phyloP scores from a whole-genome alignment of 2,797 vertebrate species.

The Myotis pilosus region DNA sequence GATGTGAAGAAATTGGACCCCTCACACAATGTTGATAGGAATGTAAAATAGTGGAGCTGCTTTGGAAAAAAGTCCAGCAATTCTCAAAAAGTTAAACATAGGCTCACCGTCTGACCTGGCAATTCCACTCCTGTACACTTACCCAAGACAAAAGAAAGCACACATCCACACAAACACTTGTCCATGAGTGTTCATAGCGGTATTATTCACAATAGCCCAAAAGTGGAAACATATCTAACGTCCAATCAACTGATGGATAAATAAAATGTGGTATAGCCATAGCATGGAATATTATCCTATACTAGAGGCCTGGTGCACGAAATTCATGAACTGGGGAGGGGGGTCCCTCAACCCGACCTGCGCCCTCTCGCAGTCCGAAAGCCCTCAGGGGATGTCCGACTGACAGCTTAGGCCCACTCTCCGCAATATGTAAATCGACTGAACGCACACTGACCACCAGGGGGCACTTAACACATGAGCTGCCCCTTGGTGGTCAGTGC shows the following conservation, averaged over 20 bases:
- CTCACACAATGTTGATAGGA: background rate
- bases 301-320: no score
- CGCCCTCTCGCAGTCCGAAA: no score
- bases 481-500: no score
- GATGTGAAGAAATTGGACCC: background rate
- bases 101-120: background rate
- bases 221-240: background rate
- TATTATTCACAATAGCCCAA: background rate
- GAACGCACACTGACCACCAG: no score
- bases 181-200: background rate
- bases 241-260: background rate
- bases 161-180: background rate
- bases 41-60: background rate
- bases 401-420: no score
- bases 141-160: background rate
- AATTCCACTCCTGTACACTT: background rate
- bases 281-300: background rate
- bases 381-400: no score
- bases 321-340: no score
- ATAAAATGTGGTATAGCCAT: background rate
- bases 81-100: background rate
- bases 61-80: background rate
- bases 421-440: no score
- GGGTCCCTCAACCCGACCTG: no score
- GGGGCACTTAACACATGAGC: no score